phyloP scores from a whole-genome alignment of 2,888 invertebrate species.

The Flexamia atlantica region DNA sequence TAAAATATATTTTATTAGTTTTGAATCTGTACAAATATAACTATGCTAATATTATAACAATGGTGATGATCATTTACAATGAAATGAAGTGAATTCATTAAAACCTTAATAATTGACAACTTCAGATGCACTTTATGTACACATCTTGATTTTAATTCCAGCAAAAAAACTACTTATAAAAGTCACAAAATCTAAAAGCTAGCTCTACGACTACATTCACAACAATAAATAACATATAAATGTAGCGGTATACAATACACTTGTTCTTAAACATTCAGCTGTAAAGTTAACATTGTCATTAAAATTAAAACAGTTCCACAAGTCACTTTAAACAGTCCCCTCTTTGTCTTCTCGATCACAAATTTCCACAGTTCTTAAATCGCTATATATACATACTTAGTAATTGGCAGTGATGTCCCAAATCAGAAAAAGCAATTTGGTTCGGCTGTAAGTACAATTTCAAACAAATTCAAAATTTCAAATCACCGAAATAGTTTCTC shows the following conservation, averaged over 20 bases:
- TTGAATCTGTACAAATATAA: slow-evolving; percentile 26
- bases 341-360: background rate
- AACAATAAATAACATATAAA: slow-evolving; percentile 38
- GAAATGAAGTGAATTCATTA: slow-evolving; percentile 12
- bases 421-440: no score
- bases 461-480: no score
- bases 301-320: slow-evolving; percentile 6
- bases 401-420: slow-evolving; percentile 30
- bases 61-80: slow-evolving; percentile 39
- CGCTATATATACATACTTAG: slow-evolving; percentile 23
- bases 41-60: slow-evolving; percentile 38
- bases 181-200: slow-evolving; percentile 29
- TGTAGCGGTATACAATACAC: background rate
- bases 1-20: slow-evolving; percentile 53
- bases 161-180: slow-evolving; percentile 19
- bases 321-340: slow-evolving; percentile 12
- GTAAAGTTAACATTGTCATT: background rate
- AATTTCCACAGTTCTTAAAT: background rate
- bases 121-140: slow-evolving; percentile 7
- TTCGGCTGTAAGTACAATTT: no score
- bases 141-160: background rate
- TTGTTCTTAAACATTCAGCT: background rate
- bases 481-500: no score
- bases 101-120: slow-evolving; percentile 44
- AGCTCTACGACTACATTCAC: slow-evolving; percentile 18